Evolutionary conservation across 2,797 vertebrate genomes (phyloP).

Genomic region (Sebastes ruberrimus): DNA sequence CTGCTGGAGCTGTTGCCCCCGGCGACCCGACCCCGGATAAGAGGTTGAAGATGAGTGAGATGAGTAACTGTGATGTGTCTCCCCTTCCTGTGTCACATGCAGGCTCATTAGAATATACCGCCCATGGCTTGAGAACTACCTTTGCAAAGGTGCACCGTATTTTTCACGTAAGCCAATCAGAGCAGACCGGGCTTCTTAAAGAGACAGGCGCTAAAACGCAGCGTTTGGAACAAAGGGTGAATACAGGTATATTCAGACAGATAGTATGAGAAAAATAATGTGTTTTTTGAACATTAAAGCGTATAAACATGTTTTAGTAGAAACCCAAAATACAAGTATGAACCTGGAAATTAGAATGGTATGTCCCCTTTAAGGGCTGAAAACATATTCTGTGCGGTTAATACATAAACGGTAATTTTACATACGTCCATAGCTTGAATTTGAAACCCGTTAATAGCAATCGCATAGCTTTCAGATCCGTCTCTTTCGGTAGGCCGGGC

Average conservation of each 20-base stretch:
- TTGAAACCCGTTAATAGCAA: slow-evolving; percentile 4
- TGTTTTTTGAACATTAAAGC: not conserved
- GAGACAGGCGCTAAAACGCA: not conserved
- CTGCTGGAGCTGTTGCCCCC: no score
- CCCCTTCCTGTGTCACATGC: no score
- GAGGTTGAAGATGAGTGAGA: no score
- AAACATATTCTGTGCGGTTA: not conserved
- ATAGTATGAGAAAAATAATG: not conserved
- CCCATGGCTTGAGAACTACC: no score
- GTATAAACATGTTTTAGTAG: not conserved
- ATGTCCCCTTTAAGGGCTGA: not conserved
- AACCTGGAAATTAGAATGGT: not conserved
- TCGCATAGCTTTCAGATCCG: not conserved
- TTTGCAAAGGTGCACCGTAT: no score
- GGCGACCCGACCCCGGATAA: no score
- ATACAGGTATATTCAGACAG: not conserved
- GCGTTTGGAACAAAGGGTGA: not conserved
- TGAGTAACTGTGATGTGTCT: no score
- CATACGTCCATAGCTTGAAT: not conserved
- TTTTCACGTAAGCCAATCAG: not conserved
- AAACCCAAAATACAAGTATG: not conserved
- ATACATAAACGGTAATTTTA: not conserved
- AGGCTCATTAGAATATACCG: no score
- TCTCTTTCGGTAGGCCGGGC: slow-evolving; percentile 20
- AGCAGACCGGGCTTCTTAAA: not conserved